Percentiles rank a stretch among this genome's conserved stretches.
These are phyloP conservation scores for Oxyruncus cristatus DNA, from an alignment of 2,113 vertebrate species.

Conservation along the genomic window DNA sequence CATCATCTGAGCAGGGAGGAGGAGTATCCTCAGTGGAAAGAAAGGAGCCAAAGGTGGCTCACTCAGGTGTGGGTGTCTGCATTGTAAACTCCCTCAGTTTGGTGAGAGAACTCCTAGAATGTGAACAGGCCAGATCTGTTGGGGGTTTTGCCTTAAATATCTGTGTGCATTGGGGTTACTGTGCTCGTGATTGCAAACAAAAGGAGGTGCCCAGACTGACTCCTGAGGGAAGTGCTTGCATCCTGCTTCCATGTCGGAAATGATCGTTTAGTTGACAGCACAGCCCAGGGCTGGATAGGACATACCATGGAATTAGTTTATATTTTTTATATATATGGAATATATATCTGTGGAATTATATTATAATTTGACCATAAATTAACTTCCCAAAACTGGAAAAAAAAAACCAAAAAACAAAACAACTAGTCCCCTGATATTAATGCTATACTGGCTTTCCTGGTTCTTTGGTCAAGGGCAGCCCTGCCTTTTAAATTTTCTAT, in stretches of 20 bases:
- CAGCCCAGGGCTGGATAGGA: background rate
- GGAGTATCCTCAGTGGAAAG: background rate
- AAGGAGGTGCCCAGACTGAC: background rate
- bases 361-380: background rate
- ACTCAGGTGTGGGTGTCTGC: background rate
- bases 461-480: background rate
- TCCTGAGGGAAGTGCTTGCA: background rate
- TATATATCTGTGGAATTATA: background rate
- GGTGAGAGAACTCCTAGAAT: background rate
- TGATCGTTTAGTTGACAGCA: background rate
- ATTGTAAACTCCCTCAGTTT: background rate
- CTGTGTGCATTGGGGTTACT: background rate
- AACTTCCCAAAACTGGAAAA: background rate
- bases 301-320: background rate
- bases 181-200: background rate
- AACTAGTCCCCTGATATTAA: background rate
- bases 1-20: background rate
- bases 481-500: background rate
- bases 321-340: background rate
- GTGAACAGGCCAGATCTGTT: background rate
- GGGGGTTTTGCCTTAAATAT: background rate
- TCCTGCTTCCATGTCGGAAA: background rate
- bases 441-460: background rate
- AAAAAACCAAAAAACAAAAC: background rate
- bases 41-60: background rate